Evolutionary conservation across 2,113 vertebrate species (phyloP).

Genomic region (Brienomyrus longianalis): DNA sequence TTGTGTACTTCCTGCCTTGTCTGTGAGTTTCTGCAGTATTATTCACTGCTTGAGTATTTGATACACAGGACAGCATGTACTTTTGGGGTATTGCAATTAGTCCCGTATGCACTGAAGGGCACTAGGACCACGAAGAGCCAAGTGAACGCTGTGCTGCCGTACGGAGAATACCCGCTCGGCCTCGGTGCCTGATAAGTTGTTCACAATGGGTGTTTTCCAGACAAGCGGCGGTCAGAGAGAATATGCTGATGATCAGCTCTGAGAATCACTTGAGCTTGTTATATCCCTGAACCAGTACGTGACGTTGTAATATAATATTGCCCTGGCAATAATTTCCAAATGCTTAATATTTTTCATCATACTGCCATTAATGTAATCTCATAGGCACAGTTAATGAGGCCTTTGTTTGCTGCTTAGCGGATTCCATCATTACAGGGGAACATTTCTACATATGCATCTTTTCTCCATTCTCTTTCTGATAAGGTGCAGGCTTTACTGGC

Average conservation of each 20-base stretch:
- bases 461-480: background rate
- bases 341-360: background rate
- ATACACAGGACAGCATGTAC: background rate
- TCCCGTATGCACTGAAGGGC: background rate
- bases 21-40: background rate
- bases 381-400: background rate
- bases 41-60: background rate
- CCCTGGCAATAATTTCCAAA: background rate
- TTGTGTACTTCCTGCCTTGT: background rate
- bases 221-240: background rate
- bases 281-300: background rate
- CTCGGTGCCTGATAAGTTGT: background rate
- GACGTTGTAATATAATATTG: background rate
- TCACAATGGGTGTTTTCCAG: background rate
- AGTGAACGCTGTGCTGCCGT: background rate
- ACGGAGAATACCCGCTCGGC: background rate
- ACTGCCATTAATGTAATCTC: background rate
- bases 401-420: background rate
- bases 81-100: background rate
- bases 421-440: background rate
- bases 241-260: background rate
- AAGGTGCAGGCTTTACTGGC: background rate
- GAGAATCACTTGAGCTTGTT: background rate
- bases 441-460: background rate
- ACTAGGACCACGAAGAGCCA: background rate